These are phyloP conservation scores for Cosmorhoe ocellata DNA, from an alignment of 2,888 invertebrate species.

Conservation along the genomic window DNA sequence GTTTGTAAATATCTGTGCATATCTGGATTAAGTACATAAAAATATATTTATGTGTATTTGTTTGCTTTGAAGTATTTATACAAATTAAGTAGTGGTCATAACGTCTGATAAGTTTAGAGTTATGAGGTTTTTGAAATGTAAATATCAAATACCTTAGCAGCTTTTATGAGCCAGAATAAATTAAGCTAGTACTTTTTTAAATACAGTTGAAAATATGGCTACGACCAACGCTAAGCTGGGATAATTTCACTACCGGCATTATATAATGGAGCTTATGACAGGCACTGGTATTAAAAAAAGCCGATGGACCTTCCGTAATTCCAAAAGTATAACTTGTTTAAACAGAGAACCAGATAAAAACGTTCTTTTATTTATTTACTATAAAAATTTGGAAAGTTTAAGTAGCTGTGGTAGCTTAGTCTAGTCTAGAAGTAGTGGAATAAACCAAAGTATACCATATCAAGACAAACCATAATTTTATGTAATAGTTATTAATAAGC, in stretches of 20 bases:
- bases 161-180: slow-evolving; percentile 22
- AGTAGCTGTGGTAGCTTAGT: no score
- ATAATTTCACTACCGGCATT: slow-evolving; percentile 6
- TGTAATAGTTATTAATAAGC: no score
- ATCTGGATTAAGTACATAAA: no score
- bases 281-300: neutral
- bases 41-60: neutral
- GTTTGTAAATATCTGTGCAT: no score
- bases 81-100: slow-evolving; percentile 9
- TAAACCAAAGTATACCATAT: no score
- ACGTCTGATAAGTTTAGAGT: slow-evolving; percentile 11
- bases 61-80: slow-evolving; percentile 14
- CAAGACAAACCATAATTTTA: no score
- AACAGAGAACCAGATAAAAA: no score
- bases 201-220: slow-evolving; percentile 19
- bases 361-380: no score
- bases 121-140: slow-evolving; percentile 14
- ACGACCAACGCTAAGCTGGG: slow-evolving; percentile 9
- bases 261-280: slow-evolving; percentile 1
- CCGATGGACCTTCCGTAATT: no score
- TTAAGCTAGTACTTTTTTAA: slow-evolving; percentile 16
- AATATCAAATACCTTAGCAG: slow-evolving; percentile 12
- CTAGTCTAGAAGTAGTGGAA: no score
- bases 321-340: no score
- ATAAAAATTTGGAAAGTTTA: no score